Evolutionary conservation across 2,797 vertebrate species (phyloP), one percentile per base, ranked within the genome.

Genomic region (Microctenopoma steveboyesi): DNA sequence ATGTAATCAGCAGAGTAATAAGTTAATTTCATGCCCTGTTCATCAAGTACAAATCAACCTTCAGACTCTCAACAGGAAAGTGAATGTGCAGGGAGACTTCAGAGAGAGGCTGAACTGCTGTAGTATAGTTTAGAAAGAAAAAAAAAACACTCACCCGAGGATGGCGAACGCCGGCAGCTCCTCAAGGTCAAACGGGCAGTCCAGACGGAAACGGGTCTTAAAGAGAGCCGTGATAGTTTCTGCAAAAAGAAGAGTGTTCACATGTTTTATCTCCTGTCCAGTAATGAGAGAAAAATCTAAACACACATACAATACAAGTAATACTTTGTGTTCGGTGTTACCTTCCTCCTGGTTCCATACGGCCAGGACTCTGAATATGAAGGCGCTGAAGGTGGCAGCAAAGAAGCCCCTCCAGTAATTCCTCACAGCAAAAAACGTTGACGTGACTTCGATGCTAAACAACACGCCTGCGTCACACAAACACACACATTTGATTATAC

Each of bases 391-490:
- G 66, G 97, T 98, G 77, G 98, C 98, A 0, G 98, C 97, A 0
- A 99, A 99, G 92, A 99, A 99, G 69, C 98, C 98, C 2, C 98
- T 96, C 98, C 98, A 99, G 89, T 99, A 99, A 92, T 99, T 99
- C 71, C 98, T 96, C 89, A 99, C 98, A 0, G 98, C 98, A 0
- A 99, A 99, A 92, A 98, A 99, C 2, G 97, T 99, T 25, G 97
- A 99, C 12, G 98, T 99, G 87, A 99, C 98, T 86, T 99, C 98
- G 0, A 99, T 99, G 83, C 98, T 99, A 92, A 99, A 99, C 71
- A 99, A 92, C 78, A 99, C 98, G 0, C 98, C 97, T 99, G 92
- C 5, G 67, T 42, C 15, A 14, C 39, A 83, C 11, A 63, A 54
- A 79, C 43, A 81, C 15, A 49, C 27, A 66, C 16, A 48, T 46